Conservation (phyloP, 2,113 vertebrate genomes). For the Bos javanicus region DNA sequence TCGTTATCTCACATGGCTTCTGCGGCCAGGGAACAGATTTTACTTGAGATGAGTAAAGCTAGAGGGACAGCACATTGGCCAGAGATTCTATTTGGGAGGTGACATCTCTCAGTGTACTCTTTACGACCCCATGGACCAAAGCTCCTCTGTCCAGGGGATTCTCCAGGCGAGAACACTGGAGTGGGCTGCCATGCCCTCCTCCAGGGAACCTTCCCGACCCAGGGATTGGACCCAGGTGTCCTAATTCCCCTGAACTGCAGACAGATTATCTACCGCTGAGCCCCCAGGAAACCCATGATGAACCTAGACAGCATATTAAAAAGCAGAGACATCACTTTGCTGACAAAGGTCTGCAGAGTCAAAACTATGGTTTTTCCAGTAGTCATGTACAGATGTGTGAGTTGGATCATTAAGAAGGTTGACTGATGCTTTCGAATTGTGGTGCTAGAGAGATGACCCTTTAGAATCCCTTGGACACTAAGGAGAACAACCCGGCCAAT, state of each 20-base stretch:
- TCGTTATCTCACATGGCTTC: not conserved
- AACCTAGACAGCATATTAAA: not conserved
- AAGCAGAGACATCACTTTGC: not conserved
- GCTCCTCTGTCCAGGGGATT: not conserved
- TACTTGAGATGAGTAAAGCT: not conserved
- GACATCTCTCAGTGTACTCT: not conserved
- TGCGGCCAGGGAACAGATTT: not conserved
- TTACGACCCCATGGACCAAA: not conserved
- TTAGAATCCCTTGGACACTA: too few species aligned
- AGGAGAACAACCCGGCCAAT: too few species aligned
- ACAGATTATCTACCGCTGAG: not conserved
- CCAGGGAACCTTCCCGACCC: not conserved
- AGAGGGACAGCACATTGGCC: not conserved
- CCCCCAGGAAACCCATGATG: fast-evolving
- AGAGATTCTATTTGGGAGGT: not conserved
- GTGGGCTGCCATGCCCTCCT: not conserved
- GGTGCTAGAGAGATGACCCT: too few species aligned
- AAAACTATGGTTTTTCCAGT: too few species aligned
- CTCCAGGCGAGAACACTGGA: not conserved
- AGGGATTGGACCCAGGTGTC: not conserved
- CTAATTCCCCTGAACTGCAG: not conserved
- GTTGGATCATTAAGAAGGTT: too few species aligned
- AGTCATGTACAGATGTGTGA: too few species aligned
- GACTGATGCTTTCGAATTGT: too few species aligned
- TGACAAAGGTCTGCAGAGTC: too few species aligned